phyloP scores from a whole-genome alignment of 2,113 vertebrate species.

The Psilopogon haemacephalus region DNA sequence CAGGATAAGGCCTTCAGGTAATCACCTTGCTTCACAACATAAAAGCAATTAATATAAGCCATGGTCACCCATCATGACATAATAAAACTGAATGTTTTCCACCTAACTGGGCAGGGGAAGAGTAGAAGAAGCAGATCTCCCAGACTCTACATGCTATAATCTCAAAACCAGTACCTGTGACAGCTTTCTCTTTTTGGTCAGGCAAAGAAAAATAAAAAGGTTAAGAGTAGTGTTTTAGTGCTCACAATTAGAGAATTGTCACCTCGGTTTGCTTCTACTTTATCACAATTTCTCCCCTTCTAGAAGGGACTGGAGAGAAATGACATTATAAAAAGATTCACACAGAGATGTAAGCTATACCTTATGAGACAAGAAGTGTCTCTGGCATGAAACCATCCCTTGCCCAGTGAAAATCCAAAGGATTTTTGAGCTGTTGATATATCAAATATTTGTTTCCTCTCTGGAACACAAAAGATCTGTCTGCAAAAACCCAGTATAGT shows the following conservation, averaged over 20 bases:
- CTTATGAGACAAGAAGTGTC: not conserved
- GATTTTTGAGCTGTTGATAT: not conserved
- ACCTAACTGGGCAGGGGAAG: not conserved
- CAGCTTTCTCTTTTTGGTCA: not conserved
- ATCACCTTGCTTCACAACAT: not conserved
- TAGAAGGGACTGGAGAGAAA: not conserved
- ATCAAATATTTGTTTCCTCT: not conserved
- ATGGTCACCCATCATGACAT: not conserved
- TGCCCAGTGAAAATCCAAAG: not conserved
- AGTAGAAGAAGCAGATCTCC: not conserved
- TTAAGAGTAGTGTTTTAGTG: not conserved
- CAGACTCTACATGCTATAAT: not conserved
- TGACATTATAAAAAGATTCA: not conserved
- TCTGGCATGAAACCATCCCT: not conserved
- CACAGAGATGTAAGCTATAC: not conserved
- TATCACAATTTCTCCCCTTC: not conserved
- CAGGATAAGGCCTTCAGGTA: not conserved
- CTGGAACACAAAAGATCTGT: constrained; percentile 10
- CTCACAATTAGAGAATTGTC: not conserved
- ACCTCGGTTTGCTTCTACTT: not conserved
- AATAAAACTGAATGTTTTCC: not conserved
- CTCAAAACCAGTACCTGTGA: not conserved
- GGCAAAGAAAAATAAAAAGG: not conserved
- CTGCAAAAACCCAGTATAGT: not conserved
- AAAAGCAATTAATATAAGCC: not conserved